A percentile compares a stretch with the other conserved stretches of the same genome.
Conservation (phyloP, 2,113 vertebrate genomes). For the Neoarius graeffei region DNA sequence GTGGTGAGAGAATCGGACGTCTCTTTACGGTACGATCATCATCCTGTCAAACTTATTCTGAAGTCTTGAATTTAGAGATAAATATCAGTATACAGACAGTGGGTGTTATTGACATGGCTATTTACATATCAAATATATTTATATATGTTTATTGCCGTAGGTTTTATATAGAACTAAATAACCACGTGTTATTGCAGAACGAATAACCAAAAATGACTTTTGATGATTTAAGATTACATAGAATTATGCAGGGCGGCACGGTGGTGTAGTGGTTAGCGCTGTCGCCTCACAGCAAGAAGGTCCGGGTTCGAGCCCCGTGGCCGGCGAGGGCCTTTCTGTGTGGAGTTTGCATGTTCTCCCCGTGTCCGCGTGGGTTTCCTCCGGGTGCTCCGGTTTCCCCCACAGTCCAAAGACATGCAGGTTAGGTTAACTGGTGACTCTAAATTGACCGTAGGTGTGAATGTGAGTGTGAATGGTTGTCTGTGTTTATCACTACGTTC, state of each 20-base stretch:
- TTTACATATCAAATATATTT: not conserved
- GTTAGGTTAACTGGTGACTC: too few species aligned
- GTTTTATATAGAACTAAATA: not conserved
- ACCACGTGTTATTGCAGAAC: not conserved
- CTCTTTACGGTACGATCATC: constrained; percentile 85
- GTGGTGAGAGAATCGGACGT: constrained; percentile 90
- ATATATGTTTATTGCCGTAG: not conserved
- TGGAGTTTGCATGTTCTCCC: too few species aligned
- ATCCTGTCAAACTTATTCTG: not conserved
- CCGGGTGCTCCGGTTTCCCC: too few species aligned
- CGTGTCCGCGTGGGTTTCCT: too few species aligned
- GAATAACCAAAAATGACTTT: not conserved
- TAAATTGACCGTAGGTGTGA: too few species aligned
- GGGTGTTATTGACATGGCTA: not conserved
- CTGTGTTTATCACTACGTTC: too few species aligned
- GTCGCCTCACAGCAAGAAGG: too few species aligned
- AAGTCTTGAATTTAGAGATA: not conserved
- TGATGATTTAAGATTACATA: not conserved
- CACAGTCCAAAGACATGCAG: too few species aligned
- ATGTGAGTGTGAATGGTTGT: too few species aligned
- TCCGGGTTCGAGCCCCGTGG: too few species aligned
- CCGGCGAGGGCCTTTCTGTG: too few species aligned
- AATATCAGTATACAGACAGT: not conserved
- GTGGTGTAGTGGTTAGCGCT: too few species aligned
- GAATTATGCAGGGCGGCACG: not conserved